Conservation (phyloP, 2,113 vertebrate genomes). For the Pomatostomus ruficeps region DNA sequence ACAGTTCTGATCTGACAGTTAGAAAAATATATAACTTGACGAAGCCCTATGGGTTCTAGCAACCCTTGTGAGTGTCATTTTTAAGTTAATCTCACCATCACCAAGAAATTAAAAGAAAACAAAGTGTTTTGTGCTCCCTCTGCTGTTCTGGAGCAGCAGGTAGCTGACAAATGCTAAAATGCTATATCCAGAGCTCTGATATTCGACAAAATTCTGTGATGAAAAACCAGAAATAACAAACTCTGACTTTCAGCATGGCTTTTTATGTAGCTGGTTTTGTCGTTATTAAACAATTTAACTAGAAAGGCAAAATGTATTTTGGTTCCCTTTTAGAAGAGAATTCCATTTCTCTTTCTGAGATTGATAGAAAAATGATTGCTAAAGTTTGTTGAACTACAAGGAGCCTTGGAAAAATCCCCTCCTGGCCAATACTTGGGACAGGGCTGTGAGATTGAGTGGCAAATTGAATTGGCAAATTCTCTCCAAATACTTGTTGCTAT, state of each 20-base stretch:
- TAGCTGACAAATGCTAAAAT: background rate
- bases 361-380: background rate
- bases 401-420: background rate
- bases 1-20: background rate
- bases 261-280: background rate
- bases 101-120: background rate
- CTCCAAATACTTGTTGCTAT: background rate
- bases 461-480: background rate
- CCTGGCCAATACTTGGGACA: accelerated
- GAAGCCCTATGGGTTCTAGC: background rate
- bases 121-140: slow-evolving; percentile 51
- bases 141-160: slow-evolving; percentile 11
- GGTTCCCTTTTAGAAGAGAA: background rate
- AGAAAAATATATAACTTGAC: background rate
- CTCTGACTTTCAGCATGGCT: background rate
- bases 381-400: background rate
- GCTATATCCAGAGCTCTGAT: background rate
- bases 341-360: background rate
- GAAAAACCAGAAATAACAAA: background rate
- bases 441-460: background rate
- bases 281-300: background rate
- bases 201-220: background rate
- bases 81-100: background rate
- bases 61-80: background rate
- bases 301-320: background rate